Base-by-base conservation (phyloP, 1,140 invertebrate species). In the Coptotermes formosanus region DNA sequence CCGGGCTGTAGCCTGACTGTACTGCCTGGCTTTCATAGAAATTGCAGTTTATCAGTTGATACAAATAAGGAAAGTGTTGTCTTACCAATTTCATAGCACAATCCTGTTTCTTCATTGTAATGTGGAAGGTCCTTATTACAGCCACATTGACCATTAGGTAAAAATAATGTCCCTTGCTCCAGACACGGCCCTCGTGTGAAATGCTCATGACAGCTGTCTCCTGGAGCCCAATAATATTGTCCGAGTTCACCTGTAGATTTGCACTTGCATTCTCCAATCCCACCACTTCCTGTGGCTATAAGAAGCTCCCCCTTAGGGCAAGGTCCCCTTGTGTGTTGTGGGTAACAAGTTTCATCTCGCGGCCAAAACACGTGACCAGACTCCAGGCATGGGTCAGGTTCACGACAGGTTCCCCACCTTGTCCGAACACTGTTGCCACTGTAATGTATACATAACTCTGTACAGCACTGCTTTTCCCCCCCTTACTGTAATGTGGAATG, bases 141-240 rank as follows among this genome's bases (percentile, higher is more conserved):
- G 43, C 95, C 95, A 88, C 96, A 97, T 8, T 90, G 91, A 1
- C 93, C 93, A 12, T 94, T 94, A 0, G 96, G 95, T 85, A 97
- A 90, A 89, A 96, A 96, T 69, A 97, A 90, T 89, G 95, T 93
- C 0, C 96, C 96, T 4, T 91, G 92, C 89, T 94, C 93, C 55
- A 93, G 93, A 89, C 96, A 97, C 9, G 96, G 96, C 2, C 96
- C 96, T 87, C 92, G 93, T 0, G 95, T 95, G 88, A 94, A 96
- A 89, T 96, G 95, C 88, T 96, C 94, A 88, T 96, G 95, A 88
- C 96, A 97, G 8, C 94, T 93, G 48, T 93, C 92, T 11, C 88
- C 89, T 0, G 91, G 88, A 9, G 89, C 88, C 91, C 93, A 94
- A n/a, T 75, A 75, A 75, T 75, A 75, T 75, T 75, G 25, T 16